phyloP scores from a whole-genome alignment of 2,888 invertebrate genomes.

The Papilio demoleus region DNA sequence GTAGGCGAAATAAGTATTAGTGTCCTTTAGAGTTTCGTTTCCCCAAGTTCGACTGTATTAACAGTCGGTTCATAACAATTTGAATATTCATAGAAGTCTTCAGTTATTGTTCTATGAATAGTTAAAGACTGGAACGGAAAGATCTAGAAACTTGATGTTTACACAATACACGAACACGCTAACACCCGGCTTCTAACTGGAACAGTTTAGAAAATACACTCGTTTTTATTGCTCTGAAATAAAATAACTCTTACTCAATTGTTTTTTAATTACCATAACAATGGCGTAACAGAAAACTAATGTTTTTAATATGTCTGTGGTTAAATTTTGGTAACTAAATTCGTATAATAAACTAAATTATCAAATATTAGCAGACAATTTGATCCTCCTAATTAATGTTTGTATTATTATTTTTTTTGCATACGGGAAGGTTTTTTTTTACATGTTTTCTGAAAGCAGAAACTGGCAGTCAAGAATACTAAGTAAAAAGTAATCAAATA shows the following conservation, averaged over 20 bases:
- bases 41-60: background rate
- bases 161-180: constrained; percentile 29
- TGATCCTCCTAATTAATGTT: too few relatives aligned
- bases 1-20: too few relatives aligned
- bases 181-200: constrained; percentile 1
- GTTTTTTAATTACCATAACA: constrained; percentile 22
- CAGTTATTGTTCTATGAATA: constrained; percentile 29
- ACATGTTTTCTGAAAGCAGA: too few relatives aligned
- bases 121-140: constrained; percentile 25
- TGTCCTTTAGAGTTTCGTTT: too few relatives aligned
- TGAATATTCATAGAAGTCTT: constrained; percentile 21
- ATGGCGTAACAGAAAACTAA: constrained; percentile 12
- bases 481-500: too few relatives aligned
- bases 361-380: too few relatives aligned
- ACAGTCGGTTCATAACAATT: constrained; percentile 6
- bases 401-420: too few relatives aligned
- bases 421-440: too few relatives aligned
- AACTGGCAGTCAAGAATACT: too few relatives aligned
- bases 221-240: constrained; percentile 13
- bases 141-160: constrained; percentile 33
- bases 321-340: background rate
- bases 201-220: constrained; percentile 21
- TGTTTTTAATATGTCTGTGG: background rate
- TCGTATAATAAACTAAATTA: too few relatives aligned
- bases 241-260: constrained; percentile 27